A percentile compares a stretch with the other conserved stretches of the same genome.
These are phyloP conservation scores for Eristalis intricaria DNA, from an alignment of 2,888 invertebrate species.

Conservation along the genomic window DNA sequence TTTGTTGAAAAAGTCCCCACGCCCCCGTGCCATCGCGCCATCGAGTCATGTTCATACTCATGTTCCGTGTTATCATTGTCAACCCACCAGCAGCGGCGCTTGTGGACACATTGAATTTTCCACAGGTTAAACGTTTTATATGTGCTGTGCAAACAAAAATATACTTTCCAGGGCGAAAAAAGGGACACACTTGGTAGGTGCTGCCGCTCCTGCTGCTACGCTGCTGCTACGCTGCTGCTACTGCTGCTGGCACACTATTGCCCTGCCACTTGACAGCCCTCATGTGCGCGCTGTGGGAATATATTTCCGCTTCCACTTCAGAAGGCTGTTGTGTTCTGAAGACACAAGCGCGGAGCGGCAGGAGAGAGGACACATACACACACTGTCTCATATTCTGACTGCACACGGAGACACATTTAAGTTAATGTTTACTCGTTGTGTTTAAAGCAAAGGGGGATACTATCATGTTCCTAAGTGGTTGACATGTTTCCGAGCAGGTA, in stretches of 20 bases:
- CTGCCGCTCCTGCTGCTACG: constrained; percentile 11
- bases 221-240: too few species aligned
- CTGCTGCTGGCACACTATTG: constrained; percentile 36
- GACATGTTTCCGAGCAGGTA: constrained; percentile 23
- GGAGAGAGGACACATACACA: background rate
- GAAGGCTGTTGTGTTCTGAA: background rate
- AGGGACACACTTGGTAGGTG: constrained; percentile 17
- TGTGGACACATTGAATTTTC: constrained; percentile 60
- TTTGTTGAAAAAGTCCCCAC: constrained; percentile 61
- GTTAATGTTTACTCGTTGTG: constrained; percentile 38
- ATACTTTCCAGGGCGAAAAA: constrained; percentile 30
- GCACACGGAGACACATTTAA: constrained; percentile 29
- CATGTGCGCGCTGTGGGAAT: constrained; percentile 16
- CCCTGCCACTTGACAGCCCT: constrained; percentile 30
- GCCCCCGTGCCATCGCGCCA: background rate
- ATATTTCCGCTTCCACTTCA: constrained; percentile 18
- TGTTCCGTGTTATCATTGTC: constrained; percentile 34
- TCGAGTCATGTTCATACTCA: background rate
- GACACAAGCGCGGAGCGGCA: background rate
- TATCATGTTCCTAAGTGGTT: constrained; percentile 49
- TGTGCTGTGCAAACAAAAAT: constrained; percentile 37
- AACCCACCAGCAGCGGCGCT: constrained; percentile 23
- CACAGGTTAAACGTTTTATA: constrained; percentile 67
- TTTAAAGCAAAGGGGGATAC: constrained; percentile 41
- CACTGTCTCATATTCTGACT: constrained; percentile 25